Percentiles rank a stretch among this genome's conserved stretches.
These are phyloP conservation scores for Anoncus sp. DNA, from an alignment of 2,888 invertebrate genomes.

Conservation along the genomic window DNA sequence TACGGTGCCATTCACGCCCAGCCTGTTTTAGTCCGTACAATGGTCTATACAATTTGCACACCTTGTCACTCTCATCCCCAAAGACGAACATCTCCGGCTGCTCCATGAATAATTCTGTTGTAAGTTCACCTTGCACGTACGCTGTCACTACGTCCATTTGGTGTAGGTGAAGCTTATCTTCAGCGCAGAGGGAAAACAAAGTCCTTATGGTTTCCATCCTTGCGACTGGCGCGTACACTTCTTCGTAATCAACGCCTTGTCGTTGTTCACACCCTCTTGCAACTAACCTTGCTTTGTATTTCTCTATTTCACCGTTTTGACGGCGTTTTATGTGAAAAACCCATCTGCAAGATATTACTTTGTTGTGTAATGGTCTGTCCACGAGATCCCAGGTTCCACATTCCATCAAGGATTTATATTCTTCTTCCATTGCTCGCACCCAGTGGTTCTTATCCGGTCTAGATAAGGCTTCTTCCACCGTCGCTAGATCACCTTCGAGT, in stretches of 20 bases:
- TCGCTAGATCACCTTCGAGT: too few species aligned
- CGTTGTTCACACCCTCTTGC: slow-evolving; percentile 3
- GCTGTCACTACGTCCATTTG: slow-evolving; percentile 19
- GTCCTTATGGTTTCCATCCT: not conserved
- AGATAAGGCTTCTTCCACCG: too few species aligned
- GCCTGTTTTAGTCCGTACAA: slow-evolving; percentile 56
- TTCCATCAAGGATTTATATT: too few species aligned
- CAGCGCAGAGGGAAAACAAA: not conserved
- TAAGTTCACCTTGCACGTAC: not conserved
- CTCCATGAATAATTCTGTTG: not conserved
- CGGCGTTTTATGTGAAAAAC: too few species aligned
- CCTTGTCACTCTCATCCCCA: slow-evolving; percentile 28
- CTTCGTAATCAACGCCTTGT: slow-evolving; percentile 3
- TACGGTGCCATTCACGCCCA: slow-evolving; percentile 43
- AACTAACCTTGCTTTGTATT: slow-evolving; percentile 16
- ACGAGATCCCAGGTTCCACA: too few species aligned
- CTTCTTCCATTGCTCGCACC: too few species aligned
- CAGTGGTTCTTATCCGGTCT: too few species aligned
- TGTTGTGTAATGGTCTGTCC: too few species aligned
- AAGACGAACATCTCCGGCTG: not conserved
- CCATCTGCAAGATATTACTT: too few species aligned
- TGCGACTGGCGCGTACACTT: slow-evolving; percentile 29
- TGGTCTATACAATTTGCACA: slow-evolving; percentile 48
- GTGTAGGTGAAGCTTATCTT: too few species aligned
- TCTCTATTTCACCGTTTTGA: too few species aligned